Percentiles rank a stretch among this genome's conserved stretches.
Conservation (phyloP, 2,888 invertebrate genomes). For the Apantesis nais region DNA sequence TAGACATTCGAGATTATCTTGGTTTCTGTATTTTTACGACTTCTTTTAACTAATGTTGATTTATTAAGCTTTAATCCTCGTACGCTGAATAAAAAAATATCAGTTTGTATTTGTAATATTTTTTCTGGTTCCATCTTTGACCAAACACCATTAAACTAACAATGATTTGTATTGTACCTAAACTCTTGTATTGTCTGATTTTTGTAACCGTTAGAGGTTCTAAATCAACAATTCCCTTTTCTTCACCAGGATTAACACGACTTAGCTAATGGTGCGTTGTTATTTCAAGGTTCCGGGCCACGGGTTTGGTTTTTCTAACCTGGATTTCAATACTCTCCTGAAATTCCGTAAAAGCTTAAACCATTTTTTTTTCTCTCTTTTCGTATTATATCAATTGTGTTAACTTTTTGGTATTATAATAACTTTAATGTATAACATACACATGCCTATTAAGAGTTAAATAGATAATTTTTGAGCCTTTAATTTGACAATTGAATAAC, state of each 20-base stretch:
- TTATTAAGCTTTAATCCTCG: background rate
- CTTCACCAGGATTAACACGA: conserved; percentile 60
- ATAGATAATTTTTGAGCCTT: background rate
- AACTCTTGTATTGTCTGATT: conserved; percentile 29
- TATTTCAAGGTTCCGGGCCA: conserved; percentile 63
- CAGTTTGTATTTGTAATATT: background rate
- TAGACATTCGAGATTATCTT: background rate
- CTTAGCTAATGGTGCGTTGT: conserved; percentile 71
- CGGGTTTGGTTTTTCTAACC: conserved; percentile 44
- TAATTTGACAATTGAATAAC: too few species aligned
- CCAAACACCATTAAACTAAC: conserved; percentile 10
- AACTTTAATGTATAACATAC: background rate
- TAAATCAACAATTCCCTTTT: conserved; percentile 70
- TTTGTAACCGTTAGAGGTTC: conserved; percentile 55
- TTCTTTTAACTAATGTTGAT: background rate
- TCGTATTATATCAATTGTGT: background rate
- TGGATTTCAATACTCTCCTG: background rate
- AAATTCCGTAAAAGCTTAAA: background rate
- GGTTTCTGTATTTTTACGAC: background rate
- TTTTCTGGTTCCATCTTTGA: background rate
- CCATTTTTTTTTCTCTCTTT: background rate
- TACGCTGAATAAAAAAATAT: background rate
- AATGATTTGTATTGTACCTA: conserved; percentile 18
- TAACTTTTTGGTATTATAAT: background rate
- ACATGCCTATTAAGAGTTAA: background rate